Percentiles rank a stretch among this genome's conserved stretches.
phyloP scores from a whole-genome alignment of 2,113 vertebrate species.

The Saimiri boliviensis region DNA sequence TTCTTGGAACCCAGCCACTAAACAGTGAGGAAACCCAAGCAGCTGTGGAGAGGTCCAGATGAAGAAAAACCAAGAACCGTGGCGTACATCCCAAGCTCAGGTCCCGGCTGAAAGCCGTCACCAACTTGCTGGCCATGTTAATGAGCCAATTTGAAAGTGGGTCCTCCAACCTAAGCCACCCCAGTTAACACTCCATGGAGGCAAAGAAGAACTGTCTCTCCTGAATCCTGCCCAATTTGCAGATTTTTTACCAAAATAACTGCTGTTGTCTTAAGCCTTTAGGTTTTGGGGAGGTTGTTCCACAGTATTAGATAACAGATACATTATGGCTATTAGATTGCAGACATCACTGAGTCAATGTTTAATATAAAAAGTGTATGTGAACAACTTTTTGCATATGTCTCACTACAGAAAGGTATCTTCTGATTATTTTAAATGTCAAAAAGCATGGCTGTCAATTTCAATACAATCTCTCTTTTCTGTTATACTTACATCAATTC shows the following conservation, averaged over 20 bases:
- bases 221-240: not conserved
- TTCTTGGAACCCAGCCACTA: not conserved
- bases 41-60: not conserved
- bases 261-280: not conserved
- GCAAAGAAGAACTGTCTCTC: not conserved
- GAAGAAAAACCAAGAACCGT: not conserved
- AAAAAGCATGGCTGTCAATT: conserved; percentile 12
- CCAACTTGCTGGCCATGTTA: not conserved
- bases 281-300: not conserved
- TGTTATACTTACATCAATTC: not conserved
- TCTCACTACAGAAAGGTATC: not conserved
- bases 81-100: not conserved
- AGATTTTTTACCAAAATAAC: not conserved
- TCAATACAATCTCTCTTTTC: not conserved
- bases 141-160: not conserved
- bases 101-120: not conserved
- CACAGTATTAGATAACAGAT: not conserved
- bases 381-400: not conserved
- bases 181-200: not conserved
- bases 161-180: not conserved
- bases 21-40: not conserved
- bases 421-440: not conserved
- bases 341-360: not conserved
- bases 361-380: not conserved
- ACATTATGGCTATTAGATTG: not conserved